Evolutionary conservation across 2,888 invertebrate species (phyloP).

Genomic region (Blastobasis lacticolella): DNA sequence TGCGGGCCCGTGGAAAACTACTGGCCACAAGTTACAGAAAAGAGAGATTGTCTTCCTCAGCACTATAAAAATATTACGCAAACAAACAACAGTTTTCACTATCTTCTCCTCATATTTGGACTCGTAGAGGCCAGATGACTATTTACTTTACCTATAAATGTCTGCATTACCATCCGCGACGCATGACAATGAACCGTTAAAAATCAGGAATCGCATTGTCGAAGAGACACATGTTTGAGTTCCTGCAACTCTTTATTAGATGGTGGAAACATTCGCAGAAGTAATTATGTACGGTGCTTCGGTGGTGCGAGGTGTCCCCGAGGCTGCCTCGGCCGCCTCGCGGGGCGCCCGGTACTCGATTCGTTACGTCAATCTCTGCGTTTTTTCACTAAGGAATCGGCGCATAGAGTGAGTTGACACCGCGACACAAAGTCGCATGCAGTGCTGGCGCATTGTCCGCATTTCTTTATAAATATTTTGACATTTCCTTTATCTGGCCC

Average conservation of each 20-base stretch:
- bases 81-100: too few relatives aligned
- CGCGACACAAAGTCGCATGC: constrained; percentile 58
- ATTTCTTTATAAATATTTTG: constrained; percentile 74
- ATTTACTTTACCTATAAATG: constrained; percentile 2
- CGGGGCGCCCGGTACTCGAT: constrained; percentile 62
- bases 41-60: too few relatives aligned
- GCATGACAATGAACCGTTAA: constrained; percentile 28
- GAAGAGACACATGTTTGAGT: constrained; percentile 38
- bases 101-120: too few relatives aligned
- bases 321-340: constrained; percentile 44
- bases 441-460: constrained; percentile 53
- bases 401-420: constrained; percentile 66
- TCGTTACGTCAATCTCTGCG: constrained; percentile 69
- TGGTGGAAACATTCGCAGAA: constrained; percentile 58
- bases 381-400: constrained; percentile 63
- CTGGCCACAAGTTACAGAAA: too few relatives aligned
- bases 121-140: too few relatives aligned
- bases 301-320: constrained; percentile 57
- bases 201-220: constrained; percentile 34
- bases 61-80: too few relatives aligned
- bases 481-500: constrained; percentile 66
- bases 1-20: too few relatives aligned
- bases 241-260: constrained; percentile 61
- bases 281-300: constrained; percentile 69
- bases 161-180: constrained; percentile 20